Conservation (phyloP, 2,113 vertebrate species). For the Heliornis fulica region DNA sequence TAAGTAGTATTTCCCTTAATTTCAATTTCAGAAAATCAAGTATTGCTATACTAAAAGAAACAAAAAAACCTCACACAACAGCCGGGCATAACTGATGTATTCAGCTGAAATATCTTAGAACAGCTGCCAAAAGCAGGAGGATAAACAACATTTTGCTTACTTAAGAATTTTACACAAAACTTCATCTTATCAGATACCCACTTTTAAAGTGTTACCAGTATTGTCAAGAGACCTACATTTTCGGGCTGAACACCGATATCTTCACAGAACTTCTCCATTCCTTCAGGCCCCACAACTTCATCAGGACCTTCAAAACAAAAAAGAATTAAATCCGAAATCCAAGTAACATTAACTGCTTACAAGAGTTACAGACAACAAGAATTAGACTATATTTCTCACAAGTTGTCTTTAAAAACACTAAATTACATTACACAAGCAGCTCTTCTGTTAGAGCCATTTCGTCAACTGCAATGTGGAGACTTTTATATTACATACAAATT, state of each 20-base stretch:
- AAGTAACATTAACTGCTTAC: neutral
- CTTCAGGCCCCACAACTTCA: slow-evolving; percentile 93
- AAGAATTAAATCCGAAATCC: neutral
- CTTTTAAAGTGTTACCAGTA: neutral
- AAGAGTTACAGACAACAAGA: neutral
- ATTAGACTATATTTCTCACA: neutral
- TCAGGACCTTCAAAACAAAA: slow-evolving; percentile 81
- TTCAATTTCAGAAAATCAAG: neutral
- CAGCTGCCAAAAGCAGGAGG: neutral
- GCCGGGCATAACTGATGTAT: neutral
- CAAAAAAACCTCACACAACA: neutral
- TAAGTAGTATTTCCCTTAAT: neutral
- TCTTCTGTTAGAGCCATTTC: neutral
- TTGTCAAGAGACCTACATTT: slow-evolving; percentile 83
- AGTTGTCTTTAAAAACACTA: neutral
- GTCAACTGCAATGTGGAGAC: neutral
- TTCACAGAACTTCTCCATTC: slow-evolving; percentile 98
- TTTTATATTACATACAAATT: fast-evolving
- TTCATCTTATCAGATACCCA: neutral
- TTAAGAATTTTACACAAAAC: neutral
- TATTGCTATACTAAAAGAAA: neutral
- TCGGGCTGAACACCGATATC: slow-evolving; percentile 96
- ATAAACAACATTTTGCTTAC: neutral
- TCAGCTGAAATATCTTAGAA: neutral
- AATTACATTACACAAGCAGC: neutral